Conservation (phyloP, 2,113 vertebrate genomes). For the Passer montanus region DNA sequence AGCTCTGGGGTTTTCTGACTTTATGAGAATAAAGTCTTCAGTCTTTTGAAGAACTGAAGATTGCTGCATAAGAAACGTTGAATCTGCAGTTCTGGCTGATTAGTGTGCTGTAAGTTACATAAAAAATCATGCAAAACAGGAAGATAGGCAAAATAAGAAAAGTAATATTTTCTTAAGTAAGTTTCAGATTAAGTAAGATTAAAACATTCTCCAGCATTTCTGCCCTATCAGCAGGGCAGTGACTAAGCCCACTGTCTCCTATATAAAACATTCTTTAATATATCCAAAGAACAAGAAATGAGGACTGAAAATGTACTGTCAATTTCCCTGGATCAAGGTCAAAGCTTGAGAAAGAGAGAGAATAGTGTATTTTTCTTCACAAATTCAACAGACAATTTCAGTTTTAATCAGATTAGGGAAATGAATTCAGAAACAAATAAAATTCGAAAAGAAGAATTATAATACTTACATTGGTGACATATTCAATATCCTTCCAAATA, state of each 20-base stretch:
- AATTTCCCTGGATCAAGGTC: background rate
- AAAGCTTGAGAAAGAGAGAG: background rate
- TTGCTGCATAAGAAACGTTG: background rate
- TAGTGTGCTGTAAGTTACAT: background rate
- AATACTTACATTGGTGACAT: slow-evolving; percentile 94
- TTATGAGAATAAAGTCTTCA: background rate
- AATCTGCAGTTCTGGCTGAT: background rate
- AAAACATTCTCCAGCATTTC: background rate
- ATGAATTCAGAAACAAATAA: background rate
- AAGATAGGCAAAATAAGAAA: background rate
- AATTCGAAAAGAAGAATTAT: slow-evolving; percentile 9
- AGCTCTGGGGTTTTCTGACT: background rate
- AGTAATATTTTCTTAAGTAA: background rate
- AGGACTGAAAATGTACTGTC: background rate
- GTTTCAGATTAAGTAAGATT: background rate
- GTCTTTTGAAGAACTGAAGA: background rate
- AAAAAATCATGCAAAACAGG: background rate
- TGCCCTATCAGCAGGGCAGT: background rate
- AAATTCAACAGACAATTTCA: background rate
- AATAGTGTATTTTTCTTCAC: background rate
- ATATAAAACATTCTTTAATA: background rate
- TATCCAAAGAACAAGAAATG: background rate
- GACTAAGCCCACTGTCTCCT: background rate
- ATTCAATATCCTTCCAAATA: slow-evolving; percentile 94
- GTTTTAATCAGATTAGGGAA: background rate